These are phyloP conservation scores for Nyctibius grandis DNA, from an alignment of 2,797 vertebrate species.

Conservation along the genomic window DNA sequence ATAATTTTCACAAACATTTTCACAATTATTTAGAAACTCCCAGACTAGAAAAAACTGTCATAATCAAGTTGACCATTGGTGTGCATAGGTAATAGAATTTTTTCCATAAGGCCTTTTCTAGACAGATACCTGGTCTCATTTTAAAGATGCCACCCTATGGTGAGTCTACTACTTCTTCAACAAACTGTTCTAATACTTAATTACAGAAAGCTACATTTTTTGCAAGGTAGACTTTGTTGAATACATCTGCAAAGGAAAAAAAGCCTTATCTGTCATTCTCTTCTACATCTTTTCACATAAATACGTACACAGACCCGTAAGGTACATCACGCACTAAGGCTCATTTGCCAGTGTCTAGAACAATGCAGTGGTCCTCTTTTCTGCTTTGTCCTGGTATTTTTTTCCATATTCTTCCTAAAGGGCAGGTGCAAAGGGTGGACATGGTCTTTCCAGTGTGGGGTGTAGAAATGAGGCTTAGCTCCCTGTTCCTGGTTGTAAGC, in stretches of 20 bases:
- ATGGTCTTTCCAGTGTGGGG: neutral
- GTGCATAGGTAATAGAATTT: neutral
- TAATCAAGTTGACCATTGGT: neutral
- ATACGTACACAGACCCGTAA: neutral
- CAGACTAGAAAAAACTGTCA: neutral
- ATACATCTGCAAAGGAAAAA: neutral
- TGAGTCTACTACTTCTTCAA: neutral
- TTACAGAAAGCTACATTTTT: neutral
- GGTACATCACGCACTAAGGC: neutral
- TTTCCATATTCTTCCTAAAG: neutral
- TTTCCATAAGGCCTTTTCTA: neutral
- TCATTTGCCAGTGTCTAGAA: neutral
- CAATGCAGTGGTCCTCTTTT: neutral
- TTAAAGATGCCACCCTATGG: neutral
- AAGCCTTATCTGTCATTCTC: neutral
- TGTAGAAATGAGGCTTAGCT: neutral
- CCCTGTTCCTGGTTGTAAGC: neutral
- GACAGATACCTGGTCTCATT: neutral
- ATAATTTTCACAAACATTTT: neutral
- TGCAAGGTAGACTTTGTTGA: neutral
- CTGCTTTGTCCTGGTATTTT: neutral
- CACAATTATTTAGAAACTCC: neutral
- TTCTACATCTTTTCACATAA: neutral
- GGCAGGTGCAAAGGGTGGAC: neutral
- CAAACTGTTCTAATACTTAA: neutral